These are phyloP conservation scores for Coluber constrictor DNA, from an alignment of 2,797 vertebrate species.

Conservation along the genomic window DNA sequence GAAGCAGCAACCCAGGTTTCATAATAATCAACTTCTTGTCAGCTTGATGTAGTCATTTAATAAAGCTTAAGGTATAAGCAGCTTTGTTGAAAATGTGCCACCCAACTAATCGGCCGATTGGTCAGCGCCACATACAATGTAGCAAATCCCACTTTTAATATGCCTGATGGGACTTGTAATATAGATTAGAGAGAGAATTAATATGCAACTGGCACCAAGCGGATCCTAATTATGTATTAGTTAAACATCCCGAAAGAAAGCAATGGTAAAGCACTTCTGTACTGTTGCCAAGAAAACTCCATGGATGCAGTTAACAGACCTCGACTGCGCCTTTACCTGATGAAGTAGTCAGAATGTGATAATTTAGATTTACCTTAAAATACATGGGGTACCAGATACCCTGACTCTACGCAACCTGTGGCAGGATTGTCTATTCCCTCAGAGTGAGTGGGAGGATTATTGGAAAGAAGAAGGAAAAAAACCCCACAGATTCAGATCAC, in stretches of 20 bases:
- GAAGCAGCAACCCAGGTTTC: conserved; percentile 54
- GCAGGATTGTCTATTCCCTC: neutral
- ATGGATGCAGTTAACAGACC: neutral
- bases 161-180: conserved; percentile 62
- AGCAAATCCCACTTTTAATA: conserved; percentile 68
- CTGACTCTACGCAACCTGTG: neutral
- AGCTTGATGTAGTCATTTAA: conserved; percentile 67
- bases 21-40: conserved; percentile 61
- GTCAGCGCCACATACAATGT: conserved; percentile 46
- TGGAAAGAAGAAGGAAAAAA: neutral
- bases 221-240: conserved; percentile 12
- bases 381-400: neutral
- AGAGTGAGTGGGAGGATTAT: neutral
- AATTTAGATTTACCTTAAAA: neutral
- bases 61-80: conserved; percentile 73
- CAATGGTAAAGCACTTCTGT: neutral
- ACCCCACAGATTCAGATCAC: neutral
- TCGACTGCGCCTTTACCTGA: neutral
- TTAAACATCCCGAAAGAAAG: neutral
- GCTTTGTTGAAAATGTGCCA: conserved; percentile 72
- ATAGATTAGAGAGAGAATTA: conserved; percentile 58
- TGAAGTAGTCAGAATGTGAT: neutral
- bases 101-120: conserved; percentile 58
- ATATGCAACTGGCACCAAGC: conserved; percentile 52
- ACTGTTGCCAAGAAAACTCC: neutral